These are phyloP conservation scores for Bostrychus sinensis DNA, from an alignment of 2,113 vertebrate genomes.

Conservation along the genomic window DNA sequence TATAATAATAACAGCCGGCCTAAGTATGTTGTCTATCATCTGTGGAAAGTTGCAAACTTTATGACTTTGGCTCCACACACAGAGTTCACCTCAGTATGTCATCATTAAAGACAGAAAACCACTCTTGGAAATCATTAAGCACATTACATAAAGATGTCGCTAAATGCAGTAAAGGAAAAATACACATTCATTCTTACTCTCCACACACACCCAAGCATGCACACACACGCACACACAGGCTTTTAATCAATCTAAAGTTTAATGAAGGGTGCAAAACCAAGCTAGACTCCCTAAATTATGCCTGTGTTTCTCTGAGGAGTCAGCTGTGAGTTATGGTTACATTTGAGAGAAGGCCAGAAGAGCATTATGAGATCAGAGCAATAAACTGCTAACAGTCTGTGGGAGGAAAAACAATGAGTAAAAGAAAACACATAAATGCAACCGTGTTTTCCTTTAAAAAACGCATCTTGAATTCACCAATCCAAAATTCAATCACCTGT, in stretches of 20 bases:
- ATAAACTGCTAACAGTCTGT: conserved; percentile 8
- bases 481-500: too few species aligned
- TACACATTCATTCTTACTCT: background rate
- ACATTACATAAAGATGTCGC: conserved; percentile 6
- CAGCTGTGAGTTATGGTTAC: conserved; percentile 15
- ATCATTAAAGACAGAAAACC: background rate
- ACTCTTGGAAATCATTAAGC: background rate
- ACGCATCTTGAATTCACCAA: too few species aligned
- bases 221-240: background rate
- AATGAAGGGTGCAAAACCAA: conserved; percentile 22
- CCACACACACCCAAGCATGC: background rate
- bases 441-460: too few species aligned
- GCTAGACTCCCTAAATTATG: conserved; percentile 12
- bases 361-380: conserved; percentile 26
- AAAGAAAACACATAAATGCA: background rate
- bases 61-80: background rate
- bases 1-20: too few species aligned
- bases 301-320: conserved; percentile 7
- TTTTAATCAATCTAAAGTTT: conserved; percentile 36
- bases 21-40: too few species aligned
- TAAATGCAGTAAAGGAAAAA: conserved; percentile 8
- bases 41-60: too few species aligned
- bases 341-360: conserved; percentile 18
- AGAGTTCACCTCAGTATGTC: background rate
- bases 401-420: background rate